phyloP scores from a whole-genome alignment of 2,888 invertebrate genomes.

The Nesidiocoris tenuis region DNA sequence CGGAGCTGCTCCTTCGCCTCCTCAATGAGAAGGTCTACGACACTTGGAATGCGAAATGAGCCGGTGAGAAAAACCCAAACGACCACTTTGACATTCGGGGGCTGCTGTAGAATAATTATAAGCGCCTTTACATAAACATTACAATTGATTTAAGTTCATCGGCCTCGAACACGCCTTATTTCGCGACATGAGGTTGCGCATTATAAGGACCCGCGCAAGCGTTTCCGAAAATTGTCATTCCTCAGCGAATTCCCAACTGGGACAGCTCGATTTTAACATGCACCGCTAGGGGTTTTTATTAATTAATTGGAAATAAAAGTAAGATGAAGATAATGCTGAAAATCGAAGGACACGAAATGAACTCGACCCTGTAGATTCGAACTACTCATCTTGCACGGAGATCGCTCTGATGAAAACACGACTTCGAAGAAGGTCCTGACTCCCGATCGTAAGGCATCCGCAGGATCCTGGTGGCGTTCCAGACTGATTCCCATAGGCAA shows the following conservation, averaged over 20 bases:
- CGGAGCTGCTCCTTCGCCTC: not conserved
- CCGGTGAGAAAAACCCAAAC: not conserved
- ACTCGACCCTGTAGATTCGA: not conserved
- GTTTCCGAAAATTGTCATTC: not conserved
- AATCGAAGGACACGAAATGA: not conserved
- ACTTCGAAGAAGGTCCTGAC: not conserved
- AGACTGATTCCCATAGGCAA: too few species aligned
- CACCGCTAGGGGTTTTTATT: not conserved
- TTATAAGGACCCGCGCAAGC: not conserved
- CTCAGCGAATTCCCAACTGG: not conserved
- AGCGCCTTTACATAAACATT: not conserved
- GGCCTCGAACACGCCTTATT: not conserved
- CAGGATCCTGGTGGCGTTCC: too few species aligned
- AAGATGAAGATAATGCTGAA: not conserved
- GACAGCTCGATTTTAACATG: not conserved
- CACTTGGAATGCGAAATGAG: not conserved
- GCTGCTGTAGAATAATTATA: not conserved
- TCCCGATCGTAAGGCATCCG: too few species aligned
- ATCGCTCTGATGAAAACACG: conserved; percentile 12
- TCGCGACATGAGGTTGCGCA: not conserved
- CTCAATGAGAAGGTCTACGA: not conserved
- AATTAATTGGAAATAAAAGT: not conserved
- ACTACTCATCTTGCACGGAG: conserved; percentile 19
- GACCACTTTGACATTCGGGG: not conserved
- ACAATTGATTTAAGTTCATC: not conserved